Base-by-base conservation (phyloP, 1,140 invertebrate genomes). In the Drosophila watanabei region DNA sequence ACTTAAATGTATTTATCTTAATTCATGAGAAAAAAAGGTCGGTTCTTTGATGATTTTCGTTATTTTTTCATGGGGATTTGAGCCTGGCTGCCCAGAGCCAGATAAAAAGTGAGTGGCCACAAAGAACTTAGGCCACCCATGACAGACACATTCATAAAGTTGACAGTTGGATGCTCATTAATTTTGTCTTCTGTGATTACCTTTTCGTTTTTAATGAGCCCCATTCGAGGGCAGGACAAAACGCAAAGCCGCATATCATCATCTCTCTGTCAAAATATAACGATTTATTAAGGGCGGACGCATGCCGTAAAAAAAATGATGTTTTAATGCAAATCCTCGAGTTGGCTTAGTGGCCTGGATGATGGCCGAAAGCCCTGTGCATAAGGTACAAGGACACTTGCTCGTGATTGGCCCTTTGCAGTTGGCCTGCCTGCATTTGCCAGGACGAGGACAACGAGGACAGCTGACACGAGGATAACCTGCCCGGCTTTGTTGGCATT, bases 1-100 rank as follows among this genome's bases (percentile, higher is more conserved):
- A 60, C 54, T 60, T 33, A 43, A 60, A 65, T 69, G 51, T 56
- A 48, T 72, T 41, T 45, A 52, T 52, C 39, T 52, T 52, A 73
- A 73, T 60, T 73, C 46, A 43, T 4, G 33, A 20, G 8, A 49
- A 45, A 20, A 49, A 65, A 78, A 65, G 66, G 41, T 80, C 54
- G 30, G 33, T 59, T 39, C 79, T 83, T 83, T 83, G 68, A 79
- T 83, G 80, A 75, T 82, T 79, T 75, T 51, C 56, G 43, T 54
- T 62, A 32, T 57, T 62, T 73, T 80, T 41, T 24, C 30, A 54
- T 46, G 18, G 14, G 43, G 28, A 32, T 30, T 28, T 54, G 45
- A 32, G 63, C 48, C 33, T 14, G 16, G 13, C 46, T 35, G 68
- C n/a, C 14, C 32, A 46, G 13, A 32, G 11, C 16, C 7, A 75